Conservation (phyloP, 2,113 vertebrate species). For the Orycteropus afer region DNA sequence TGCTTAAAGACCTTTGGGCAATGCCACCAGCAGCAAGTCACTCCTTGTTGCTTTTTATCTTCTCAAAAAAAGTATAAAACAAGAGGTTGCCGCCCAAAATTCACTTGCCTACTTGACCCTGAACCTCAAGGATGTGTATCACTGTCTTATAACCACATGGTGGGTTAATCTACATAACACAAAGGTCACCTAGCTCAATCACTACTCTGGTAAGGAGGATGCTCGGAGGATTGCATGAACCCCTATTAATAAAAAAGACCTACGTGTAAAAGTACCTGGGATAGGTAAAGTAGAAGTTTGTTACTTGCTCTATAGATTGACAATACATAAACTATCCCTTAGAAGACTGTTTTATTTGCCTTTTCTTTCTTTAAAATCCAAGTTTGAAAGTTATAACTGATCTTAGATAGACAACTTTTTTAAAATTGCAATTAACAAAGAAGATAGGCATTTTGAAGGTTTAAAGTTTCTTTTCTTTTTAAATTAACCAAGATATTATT, state of each 20-base stretch:
- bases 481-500: neutral
- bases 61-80: conserved; percentile 11
- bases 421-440: conserved; percentile 14
- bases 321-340: neutral
- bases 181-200: neutral
- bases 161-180: neutral
- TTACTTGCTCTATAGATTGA: neutral
- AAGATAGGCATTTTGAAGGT: neutral
- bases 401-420: neutral
- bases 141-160: neutral
- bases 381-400: conserved; percentile 22
- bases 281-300: neutral
- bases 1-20: neutral
- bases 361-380: neutral
- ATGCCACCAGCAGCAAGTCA: neutral
- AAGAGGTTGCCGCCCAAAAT: neutral
- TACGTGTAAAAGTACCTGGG: neutral
- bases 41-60: neutral
- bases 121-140: neutral
- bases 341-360: neutral
- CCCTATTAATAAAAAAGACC: neutral
- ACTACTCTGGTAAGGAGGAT: neutral
- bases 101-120: neutral
- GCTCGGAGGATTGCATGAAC: neutral
- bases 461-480: conserved; percentile 23